Conservation (phyloP, 1,140 invertebrate genomes). For the Zaprionus lachaisei region DNA sequence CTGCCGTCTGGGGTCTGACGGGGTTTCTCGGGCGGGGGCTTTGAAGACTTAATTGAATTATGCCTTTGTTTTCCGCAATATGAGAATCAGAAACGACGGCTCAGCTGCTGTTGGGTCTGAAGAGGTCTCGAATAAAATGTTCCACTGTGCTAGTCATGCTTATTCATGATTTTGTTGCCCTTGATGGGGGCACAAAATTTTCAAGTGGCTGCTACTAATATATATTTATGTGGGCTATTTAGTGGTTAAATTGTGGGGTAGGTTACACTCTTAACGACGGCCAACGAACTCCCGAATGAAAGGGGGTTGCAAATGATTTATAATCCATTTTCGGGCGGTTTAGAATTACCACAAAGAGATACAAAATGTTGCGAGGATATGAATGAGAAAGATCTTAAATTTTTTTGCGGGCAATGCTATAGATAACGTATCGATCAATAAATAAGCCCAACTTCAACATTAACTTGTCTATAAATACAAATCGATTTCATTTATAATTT, state of each 20-base stretch:
- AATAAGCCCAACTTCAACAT: background rate
- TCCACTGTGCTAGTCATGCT: conserved; percentile 47
- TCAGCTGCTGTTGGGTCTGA: conserved; percentile 1
- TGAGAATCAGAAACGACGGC: conserved; percentile 26
- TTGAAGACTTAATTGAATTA: conserved; percentile 58
- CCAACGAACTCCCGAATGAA: conserved; percentile 2
- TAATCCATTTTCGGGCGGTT: conserved; percentile 46
- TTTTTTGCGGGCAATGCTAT: background rate
- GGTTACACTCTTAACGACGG: conserved; percentile 7
- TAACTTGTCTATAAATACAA: background rate
- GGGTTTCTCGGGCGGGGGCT: background rate
- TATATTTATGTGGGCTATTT: conserved; percentile 42
- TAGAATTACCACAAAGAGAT: conserved; percentile 19
- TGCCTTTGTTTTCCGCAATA: conserved; percentile 37
- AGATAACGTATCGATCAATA: background rate
- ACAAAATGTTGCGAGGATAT: conserved; percentile 3
- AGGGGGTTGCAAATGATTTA: conserved; percentile 54
- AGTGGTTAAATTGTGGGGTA: conserved; percentile 55
- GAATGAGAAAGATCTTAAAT: background rate
- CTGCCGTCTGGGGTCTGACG: background rate
- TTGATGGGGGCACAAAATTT: conserved; percentile 20
- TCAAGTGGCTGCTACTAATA: conserved; percentile 50
- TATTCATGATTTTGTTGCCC: conserved; percentile 17
- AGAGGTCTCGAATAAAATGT: conserved; percentile 34
- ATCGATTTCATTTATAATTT: background rate